phyloP scores from a whole-genome alignment of 2,797 vertebrate genomes.

The Rachycentron canadum region DNA sequence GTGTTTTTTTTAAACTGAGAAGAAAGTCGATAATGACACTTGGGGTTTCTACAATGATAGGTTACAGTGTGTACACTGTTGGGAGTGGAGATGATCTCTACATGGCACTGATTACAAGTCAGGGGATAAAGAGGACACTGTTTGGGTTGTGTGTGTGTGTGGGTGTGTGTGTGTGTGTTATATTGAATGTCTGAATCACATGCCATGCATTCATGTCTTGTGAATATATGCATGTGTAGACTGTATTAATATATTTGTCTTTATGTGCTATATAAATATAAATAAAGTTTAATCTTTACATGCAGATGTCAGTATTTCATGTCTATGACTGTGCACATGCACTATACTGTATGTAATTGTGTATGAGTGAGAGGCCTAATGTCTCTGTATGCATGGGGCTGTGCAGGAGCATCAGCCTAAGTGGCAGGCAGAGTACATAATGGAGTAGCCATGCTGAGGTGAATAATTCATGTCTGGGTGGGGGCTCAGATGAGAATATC shows the following conservation, averaged over 20 bases:
- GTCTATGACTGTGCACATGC: conserved; percentile 34
- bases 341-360: conserved; percentile 10
- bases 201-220: conserved; percentile 13
- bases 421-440: conserved; percentile 71
- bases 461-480: conserved; percentile 81
- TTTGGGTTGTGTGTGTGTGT: conserved; percentile 39
- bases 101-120: conserved; percentile 62
- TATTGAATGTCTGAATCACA: conserved; percentile 32
- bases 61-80: conserved; percentile 64
- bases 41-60: conserved; percentile 55
- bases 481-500: conserved; percentile 73
- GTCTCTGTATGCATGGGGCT: too few species aligned
- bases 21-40: conserved; percentile 73
- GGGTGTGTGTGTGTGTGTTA: not conserved
- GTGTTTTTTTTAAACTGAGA: conserved; percentile 40
- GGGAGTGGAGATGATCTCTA: conserved; percentile 58
- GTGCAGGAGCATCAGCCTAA: conserved; percentile 60
- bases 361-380: conserved; percentile 34
- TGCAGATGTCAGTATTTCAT: conserved; percentile 25
- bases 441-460: conserved; percentile 76
- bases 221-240: conserved; percentile 33
- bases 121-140: conserved; percentile 60
- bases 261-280: conserved; percentile 50
- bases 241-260: conserved; percentile 58
- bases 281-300: conserved; percentile 49